A percentile compares a stretch with the other conserved stretches of the same genome.
phyloP scores from a whole-genome alignment of 1,140 invertebrate species.

The Drosophila leontia region DNA sequence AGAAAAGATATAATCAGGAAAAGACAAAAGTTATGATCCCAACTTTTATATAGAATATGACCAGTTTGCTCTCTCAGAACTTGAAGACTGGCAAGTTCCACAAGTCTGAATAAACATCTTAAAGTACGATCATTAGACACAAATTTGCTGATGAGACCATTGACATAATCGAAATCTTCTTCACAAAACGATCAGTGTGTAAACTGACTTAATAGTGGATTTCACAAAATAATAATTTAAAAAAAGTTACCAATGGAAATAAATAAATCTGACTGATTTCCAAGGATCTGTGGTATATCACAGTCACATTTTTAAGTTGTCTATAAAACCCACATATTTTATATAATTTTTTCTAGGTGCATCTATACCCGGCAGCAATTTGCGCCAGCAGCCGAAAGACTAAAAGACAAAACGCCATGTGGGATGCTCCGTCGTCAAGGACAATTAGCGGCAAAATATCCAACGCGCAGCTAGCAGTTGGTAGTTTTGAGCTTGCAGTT shows the following conservation, averaged over 20 bases:
- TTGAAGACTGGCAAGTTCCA: no score
- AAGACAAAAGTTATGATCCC: no score
- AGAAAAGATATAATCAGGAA: no score
- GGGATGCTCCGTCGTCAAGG: conserved; percentile 75
- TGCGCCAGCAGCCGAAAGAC: conserved; percentile 47
- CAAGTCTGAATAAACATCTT: no score
- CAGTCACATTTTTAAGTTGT: background rate
- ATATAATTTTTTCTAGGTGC: conserved; percentile 26
- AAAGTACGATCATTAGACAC: background rate
- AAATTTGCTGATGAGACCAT: no score
- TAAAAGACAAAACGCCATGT: conserved; percentile 67
- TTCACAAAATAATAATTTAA: background rate
- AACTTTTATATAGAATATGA: no score
- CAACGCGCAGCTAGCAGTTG: conserved; percentile 46
- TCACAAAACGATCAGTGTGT: no score
- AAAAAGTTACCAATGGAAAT: background rate
- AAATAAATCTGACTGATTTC: background rate
- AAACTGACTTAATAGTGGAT: no score
- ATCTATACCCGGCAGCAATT: conserved; percentile 74
- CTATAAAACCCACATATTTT: background rate
- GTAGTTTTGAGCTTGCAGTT: conserved; percentile 13
- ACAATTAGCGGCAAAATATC: conserved; percentile 76
- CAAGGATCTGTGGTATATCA: background rate
- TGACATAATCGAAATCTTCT: background rate
- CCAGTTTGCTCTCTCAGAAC: no score